phyloP scores from a whole-genome alignment of 2,888 invertebrate genomes.

The Chymomyza amoena region DNA sequence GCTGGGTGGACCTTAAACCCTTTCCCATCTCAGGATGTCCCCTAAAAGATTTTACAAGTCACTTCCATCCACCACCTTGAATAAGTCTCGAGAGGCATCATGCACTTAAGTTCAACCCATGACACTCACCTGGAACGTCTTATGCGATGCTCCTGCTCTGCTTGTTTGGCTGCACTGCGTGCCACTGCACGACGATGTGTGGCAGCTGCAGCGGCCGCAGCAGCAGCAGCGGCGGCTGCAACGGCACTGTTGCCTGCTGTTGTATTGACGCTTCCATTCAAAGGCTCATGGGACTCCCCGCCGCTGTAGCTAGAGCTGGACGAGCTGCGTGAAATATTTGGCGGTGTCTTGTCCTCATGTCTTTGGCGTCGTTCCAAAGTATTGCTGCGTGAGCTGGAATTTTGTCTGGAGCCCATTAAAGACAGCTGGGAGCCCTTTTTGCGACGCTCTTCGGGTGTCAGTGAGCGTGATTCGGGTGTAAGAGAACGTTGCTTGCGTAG shows the following conservation, averaged over 20 bases:
- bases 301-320: constrained; percentile 79
- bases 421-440: constrained; percentile 75
- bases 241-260: constrained; percentile 14
- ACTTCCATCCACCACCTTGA: too few species aligned
- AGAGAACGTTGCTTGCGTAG: constrained; percentile 77
- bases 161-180: constrained; percentile 68
- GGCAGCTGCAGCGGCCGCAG: constrained; percentile 1
- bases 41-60: too few species aligned
- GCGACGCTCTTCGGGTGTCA: constrained; percentile 78
- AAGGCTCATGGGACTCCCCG: constrained; percentile 58
- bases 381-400: constrained; percentile 76
- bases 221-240: constrained; percentile 7
- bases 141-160: constrained; percentile 77
- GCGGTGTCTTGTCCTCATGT: constrained; percentile 70
- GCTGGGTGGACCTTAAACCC: too few species aligned
- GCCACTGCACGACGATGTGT: constrained; percentile 70
- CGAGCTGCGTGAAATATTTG: constrained; percentile 77
- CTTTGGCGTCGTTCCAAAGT: constrained; percentile 77
- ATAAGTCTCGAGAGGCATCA: too few species aligned
- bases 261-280: constrained; percentile 35
- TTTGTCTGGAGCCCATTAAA: constrained; percentile 75
- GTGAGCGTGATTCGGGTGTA: constrained; percentile 77
- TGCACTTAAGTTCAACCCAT: too few species aligned
- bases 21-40: too few species aligned
- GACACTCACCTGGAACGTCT: constrained; percentile 76